Base-by-base conservation (phyloP, 2,888 invertebrate genomes). In the Mylabris sibirica region DNA sequence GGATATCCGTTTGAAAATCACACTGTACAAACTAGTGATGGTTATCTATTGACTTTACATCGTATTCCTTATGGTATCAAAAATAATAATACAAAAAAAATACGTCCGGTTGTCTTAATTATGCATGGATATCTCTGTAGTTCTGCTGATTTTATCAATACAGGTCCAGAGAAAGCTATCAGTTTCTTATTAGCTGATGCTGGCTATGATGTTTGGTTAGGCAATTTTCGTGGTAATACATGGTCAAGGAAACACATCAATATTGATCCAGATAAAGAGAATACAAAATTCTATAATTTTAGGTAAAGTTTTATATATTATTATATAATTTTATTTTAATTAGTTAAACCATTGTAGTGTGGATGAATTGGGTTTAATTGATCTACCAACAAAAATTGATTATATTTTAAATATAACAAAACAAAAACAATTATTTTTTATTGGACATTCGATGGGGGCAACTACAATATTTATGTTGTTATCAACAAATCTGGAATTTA, bases 191-290 rank as follows among this genome's bases (percentile, higher is more conserved):
- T 82, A 20, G 79, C 80, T 14, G 80, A 82, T 64, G 73, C 76
- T 63, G 81, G 81, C 1, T 82, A 80, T 63, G 81, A 82, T 65
- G 80, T 81, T 0, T 79, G 79, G 95, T 85, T 96, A 85, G 92
- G 92, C 0, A 96, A 95, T 80, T 89, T 89, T 20, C 89, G 95
- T 1, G 95, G 95, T 6, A 94, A 91, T 79, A 86, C 85, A 2
- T 90, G 89, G 77, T 87, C 87, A 14, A 83, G 85, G 60, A 81
- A 82, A 14, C 90, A 91, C 77, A 77, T 82, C 4, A 83, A 78
- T 11, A 75, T 82, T 14, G 65, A 75, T 59, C 76, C 77, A 6
- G 68, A 73, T 41, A 60, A 53, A n/a, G 62, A 75, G 44, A 49
- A 22, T 11, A 60, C 26, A 3, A 5, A 60, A n/a, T 92, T 87